Evolutionary conservation across 2,797 vertebrate genomes (phyloP), one percentile per base, ranked within the genome.

Genomic region (Gymnothorax reevesii): DNA sequence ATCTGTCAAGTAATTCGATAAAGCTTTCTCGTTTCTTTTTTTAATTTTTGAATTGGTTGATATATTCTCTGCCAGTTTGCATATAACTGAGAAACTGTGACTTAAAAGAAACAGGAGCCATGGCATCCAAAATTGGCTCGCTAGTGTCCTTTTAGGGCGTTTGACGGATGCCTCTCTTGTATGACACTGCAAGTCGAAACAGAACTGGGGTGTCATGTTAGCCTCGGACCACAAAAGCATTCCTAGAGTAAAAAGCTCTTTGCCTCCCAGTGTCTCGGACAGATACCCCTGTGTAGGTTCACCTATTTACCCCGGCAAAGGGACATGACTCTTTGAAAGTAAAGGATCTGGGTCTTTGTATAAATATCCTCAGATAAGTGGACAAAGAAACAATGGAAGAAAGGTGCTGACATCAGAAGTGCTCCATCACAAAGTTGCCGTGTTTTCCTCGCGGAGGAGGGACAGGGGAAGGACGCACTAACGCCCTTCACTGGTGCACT

Each of bases 311-410:
- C 87, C 86, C 83, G 84, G 84, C 90, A 86, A 92, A 90, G 86
- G 87, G 90, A 90, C 84, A 86, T 84, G 88, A 86, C 79, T 89
- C 90, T 88, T 90, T 89, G 89, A 92, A 90, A 92, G 89, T 88
- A 62, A 82, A 88, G 88, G 86, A 87, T 88, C 84, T 86, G 86
- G 89, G 90, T 88, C 89, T 90, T 87, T 89, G 91, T 89, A 89
- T 89, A 91, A 92, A 92, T 88, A 85, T 89, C 90, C 87, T 88
- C 83, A 89, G 89, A 91, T 92, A 91, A 90, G 91, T 91, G 89
- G 89, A 90, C 89, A 91, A 90, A 91, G 87, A 88, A 88, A 90
- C 91, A 91, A 90, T 91, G 84, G 88, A 90, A 92, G 90, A 91
- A 89, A 91, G 85, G 90, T 86, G 83, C 87, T 69, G 86, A 88